Evolutionary conservation across 2,888 invertebrate genomes (phyloP).

Genomic region (Kryphioiulus occultus): DNA sequence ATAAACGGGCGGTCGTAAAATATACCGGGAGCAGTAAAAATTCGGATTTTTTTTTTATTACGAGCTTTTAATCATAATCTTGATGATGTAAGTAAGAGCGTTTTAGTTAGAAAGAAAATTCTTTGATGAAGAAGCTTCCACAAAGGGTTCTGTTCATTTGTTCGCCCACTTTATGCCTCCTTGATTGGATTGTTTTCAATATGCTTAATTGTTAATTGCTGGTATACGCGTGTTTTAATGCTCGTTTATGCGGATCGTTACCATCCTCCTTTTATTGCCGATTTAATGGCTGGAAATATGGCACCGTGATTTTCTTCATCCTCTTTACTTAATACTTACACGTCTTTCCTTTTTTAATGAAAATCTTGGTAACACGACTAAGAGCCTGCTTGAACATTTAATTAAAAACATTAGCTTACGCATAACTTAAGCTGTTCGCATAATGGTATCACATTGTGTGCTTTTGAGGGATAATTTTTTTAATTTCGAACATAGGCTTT

Average conservation of each 20-base stretch:
- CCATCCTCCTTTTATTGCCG: background rate
- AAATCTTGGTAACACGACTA: background rate
- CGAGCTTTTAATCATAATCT: background rate
- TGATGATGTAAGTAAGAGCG: background rate
- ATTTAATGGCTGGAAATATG: background rate
- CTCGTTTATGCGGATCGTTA: slow-evolving; percentile 24
- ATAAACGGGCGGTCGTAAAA: slow-evolving; percentile 1
- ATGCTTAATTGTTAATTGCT: slow-evolving; percentile 32
- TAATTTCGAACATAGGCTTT: no score
- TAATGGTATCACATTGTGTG: no score
- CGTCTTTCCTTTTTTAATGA: slow-evolving; percentile 29
- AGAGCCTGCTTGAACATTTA: background rate
- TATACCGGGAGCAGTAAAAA: background rate
- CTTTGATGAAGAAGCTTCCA: background rate
- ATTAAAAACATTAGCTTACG: background rate
- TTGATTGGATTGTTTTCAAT: slow-evolving; percentile 10
- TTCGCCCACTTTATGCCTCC: background rate
- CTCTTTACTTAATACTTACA: background rate
- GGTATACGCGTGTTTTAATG: slow-evolving; percentile 13
- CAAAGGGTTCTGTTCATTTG: background rate
- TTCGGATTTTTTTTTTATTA: background rate
- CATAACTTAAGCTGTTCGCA: background rate
- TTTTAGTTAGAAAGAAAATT: background rate
- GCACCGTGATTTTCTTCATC: slow-evolving; percentile 27
- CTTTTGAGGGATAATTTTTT: no score